Base-by-base conservation (phyloP, 2,113 vertebrate genomes). In the Callorhinus ursinus region DNA sequence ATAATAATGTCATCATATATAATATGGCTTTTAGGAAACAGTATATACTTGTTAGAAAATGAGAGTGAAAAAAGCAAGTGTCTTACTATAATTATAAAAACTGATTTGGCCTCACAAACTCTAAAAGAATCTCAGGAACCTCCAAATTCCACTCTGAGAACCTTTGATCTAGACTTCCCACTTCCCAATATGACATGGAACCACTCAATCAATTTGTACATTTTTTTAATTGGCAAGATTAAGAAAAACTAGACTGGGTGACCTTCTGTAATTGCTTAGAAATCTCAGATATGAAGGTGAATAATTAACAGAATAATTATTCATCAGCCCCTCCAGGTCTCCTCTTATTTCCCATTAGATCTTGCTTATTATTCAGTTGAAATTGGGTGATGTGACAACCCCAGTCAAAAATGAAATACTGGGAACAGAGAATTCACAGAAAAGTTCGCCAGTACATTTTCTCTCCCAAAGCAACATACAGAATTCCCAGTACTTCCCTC, bases 191-290 rank as follows among this genome's bases (percentile, higher is more conserved):
- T 65, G 55, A 82, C 16, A 76, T 61, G 42, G 36, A 91, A n/a
- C 36, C 46, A 21, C 28, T 92, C n/a, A 63, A 91, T 92, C 72
- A 79, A 18, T 72, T 80, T 72, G 26, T 95, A 39, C 57, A 65
- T 53, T 31, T 67, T 69, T 76, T 12, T 88, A 53, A 76, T 42
- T 69, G 26, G 31, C 4, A 87, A 88, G 63, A 88, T 76, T 51
- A 84, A 84, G 33, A 46, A 77, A 82, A 74, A 67, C 92, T 88
- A 84, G 61, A 83, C 15, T 42, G 24, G 39, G 57, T 14, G 4
- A 83, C 55, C 18, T 92, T 92, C 26, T 83, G 69, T 89, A 89
- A 79, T 63, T 71, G 18, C n/a, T 89, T 83, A 92, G 39, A 88
- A 89, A 89, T 36, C 69, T 95, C 31, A 57, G 16, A n/a, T 49